These are phyloP conservation scores for Aphrophora alni DNA, from an alignment of 2,888 invertebrate species.

Conservation along the genomic window DNA sequence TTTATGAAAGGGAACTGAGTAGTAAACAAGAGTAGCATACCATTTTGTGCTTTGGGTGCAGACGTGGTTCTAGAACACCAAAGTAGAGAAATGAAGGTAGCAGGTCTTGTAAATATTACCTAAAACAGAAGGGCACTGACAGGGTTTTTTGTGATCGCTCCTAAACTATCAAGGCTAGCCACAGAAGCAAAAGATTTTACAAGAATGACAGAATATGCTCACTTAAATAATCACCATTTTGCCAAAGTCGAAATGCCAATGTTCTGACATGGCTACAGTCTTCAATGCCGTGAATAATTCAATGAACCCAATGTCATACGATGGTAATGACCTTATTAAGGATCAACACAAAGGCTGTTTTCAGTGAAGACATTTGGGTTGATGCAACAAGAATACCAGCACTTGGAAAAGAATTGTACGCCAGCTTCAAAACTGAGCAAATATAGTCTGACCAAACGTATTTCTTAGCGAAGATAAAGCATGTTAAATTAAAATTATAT, in stretches of 20 bases:
- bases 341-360: not conserved
- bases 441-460: too few species aligned
- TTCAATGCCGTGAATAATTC: not conserved
- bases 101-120: too few species aligned
- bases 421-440: too few species aligned
- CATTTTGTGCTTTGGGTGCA: too few species aligned
- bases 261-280: not conserved
- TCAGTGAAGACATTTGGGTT: not conserved
- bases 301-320: not conserved
- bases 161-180: not conserved
- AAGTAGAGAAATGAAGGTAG: too few species aligned
- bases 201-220: slow-evolving; percentile 9
- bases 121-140: too few species aligned
- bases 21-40: too few species aligned
- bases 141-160: not conserved
- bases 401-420: not conserved
- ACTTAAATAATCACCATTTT: not conserved
- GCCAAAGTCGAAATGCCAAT: not conserved
- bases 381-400: not conserved
- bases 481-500: too few species aligned
- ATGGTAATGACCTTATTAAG: not conserved
- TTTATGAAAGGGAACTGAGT: not conserved
- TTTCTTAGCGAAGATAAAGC: too few species aligned
- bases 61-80: too few species aligned
- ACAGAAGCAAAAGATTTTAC: slow-evolving; percentile 15